Evolutionary conservation across 2,797 vertebrate genomes (phyloP).

Genomic region (Arctocebus calabarensis): DNA sequence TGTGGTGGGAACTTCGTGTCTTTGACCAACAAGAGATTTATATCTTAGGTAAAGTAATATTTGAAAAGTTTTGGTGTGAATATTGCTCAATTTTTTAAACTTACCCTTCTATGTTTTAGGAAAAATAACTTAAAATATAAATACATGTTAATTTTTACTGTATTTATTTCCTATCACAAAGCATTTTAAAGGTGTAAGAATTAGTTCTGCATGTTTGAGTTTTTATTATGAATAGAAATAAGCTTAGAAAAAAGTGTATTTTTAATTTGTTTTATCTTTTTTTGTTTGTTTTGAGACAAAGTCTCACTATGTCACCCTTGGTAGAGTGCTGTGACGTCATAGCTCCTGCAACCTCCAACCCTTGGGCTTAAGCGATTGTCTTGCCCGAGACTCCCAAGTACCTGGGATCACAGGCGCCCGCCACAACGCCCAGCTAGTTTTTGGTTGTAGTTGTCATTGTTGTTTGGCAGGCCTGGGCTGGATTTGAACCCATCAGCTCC

Average conservation of each 20-base stretch:
- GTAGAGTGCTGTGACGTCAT: no score
- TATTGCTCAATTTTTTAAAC: conserved; percentile 25
- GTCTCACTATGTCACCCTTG: no score
- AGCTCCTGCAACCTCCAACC: no score
- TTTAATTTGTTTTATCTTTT: no score
- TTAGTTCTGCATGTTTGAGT: neutral
- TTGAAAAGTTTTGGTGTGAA: neutral
- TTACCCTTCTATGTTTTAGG: neutral
- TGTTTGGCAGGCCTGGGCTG: no score
- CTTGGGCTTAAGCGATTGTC: no score
- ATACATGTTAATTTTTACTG: neutral
- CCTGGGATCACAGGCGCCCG: no score
- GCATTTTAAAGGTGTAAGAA: neutral
- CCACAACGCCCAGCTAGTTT: no score
- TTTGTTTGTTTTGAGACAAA: no score
- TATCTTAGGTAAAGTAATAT: neutral
- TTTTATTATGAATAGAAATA: neutral
- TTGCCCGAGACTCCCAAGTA: no score
- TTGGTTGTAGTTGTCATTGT: no score
- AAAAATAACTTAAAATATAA: conserved; percentile 9
- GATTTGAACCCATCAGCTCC: no score
- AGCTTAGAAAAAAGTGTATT: neutral
- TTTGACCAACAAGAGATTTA: neutral
- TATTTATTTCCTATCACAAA: neutral
- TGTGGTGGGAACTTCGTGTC: neutral